phyloP scores from a whole-genome alignment of 2,113 vertebrate species.

The Crotalus viridis region DNA sequence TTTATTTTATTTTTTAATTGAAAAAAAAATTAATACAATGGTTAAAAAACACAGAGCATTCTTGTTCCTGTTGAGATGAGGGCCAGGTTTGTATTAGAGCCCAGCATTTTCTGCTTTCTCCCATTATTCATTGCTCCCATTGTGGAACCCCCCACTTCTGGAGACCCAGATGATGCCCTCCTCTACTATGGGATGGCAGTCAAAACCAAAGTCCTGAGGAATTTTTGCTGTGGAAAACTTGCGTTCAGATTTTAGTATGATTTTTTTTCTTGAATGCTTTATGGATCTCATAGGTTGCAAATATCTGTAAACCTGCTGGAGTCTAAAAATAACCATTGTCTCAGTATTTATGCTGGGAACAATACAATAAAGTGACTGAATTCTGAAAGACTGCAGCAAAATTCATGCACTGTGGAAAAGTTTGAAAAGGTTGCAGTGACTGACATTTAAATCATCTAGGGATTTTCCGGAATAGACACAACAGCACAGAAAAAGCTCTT shows the following conservation, averaged over 20 bases:
- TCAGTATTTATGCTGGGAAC: not conserved
- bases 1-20: not conserved
- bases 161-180: not conserved
- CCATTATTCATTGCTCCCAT: not conserved
- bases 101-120: not conserved
- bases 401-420: not conserved
- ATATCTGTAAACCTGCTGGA: not conserved
- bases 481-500: not conserved
- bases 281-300: not conserved
- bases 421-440: not conserved
- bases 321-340: not conserved
- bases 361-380: not conserved
- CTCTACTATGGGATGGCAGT: not conserved
- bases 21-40: not conserved
- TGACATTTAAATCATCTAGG: not conserved
- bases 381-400: not conserved
- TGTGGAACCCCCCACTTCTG: not conserved
- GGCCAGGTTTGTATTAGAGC: not conserved
- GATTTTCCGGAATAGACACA: not conserved
- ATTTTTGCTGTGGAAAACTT: not conserved
- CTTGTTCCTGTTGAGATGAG: not conserved
- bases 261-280: not conserved
- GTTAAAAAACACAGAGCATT: not conserved
- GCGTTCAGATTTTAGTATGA: not conserved
- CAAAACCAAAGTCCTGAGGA: not conserved